Percentiles rank a stretch among this genome's conserved stretches.
Evolutionary conservation across 2,888 invertebrate species (phyloP).

Genomic region (Drosophila acutilabella): DNA sequence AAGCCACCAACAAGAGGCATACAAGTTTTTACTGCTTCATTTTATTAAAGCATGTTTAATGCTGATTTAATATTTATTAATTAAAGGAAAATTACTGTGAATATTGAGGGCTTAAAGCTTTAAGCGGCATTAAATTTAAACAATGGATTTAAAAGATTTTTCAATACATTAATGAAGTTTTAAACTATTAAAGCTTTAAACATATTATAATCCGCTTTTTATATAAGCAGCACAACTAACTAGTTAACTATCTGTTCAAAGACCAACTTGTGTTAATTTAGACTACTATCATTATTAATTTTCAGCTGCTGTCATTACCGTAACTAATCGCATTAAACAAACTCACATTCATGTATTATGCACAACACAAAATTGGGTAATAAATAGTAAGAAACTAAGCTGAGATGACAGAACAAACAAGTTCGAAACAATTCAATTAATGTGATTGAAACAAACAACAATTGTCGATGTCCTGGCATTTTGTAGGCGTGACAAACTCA

Average conservation of each 20-base stretch:
- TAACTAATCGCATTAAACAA: conserved; percentile 1
- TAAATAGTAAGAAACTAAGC: conserved; percentile 30
- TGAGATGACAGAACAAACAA: conserved; percentile 14
- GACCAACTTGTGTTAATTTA: too few species aligned
- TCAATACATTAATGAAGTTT: too few species aligned
- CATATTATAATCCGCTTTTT: too few species aligned
- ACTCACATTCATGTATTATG: conserved; percentile 10
- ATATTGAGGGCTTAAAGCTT: too few species aligned
- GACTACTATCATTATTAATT: too few species aligned
- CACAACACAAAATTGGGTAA: conserved; percentile 28
- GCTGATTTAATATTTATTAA: not conserved
- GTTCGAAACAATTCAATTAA: conserved; percentile 40
- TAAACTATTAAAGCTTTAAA: too few species aligned
- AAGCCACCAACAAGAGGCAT: not conserved
- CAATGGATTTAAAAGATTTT: too few species aligned
- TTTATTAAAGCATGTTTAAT: not conserved
- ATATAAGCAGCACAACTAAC: too few species aligned
- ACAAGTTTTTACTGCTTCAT: not conserved
- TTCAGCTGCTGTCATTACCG: not conserved
- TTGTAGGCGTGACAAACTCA: conserved; percentile 33
- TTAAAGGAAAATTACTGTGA: too few species aligned
- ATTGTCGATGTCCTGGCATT: conserved; percentile 8
- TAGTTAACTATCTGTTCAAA: too few species aligned
- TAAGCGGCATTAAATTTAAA: too few species aligned
- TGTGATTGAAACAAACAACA: conserved; percentile 33